A percentile compares a stretch with the other conserved stretches of the same genome.
Conservation (phyloP, 2,113 vertebrate species). For the Glareola pratincola region DNA sequence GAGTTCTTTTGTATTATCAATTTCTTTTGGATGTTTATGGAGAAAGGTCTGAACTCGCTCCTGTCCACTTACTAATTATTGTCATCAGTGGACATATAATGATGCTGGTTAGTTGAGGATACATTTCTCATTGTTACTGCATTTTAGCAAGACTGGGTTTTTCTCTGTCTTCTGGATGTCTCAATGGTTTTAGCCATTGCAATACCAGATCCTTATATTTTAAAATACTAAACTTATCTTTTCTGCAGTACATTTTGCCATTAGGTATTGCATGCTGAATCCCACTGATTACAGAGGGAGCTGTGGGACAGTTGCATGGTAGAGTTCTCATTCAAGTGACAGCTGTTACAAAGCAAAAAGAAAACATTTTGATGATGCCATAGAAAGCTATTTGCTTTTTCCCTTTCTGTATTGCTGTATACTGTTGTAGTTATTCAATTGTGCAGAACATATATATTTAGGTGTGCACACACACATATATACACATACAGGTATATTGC, state of each 20-base stretch:
- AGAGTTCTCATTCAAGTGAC: neutral
- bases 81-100: neutral
- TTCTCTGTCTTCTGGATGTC: neutral
- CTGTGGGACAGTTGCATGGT: neutral
- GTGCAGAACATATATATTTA: neutral
- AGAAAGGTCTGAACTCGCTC: neutral
- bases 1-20: neutral
- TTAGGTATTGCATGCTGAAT: neutral
- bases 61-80: neutral
- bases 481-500: rapidly evolving
- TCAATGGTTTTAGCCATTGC: neutral
- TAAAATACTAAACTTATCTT: neutral
- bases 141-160: neutral
- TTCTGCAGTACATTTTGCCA: neutral
- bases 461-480: rapidly evolving
- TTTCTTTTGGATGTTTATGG: neutral
- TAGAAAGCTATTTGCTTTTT: neutral
- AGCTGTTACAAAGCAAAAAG: neutral
- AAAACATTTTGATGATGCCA: neutral
- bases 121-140: neutral
- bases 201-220: neutral
- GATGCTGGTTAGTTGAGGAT: neutral
- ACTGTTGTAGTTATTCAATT: neutral
- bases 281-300: neutral
- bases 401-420: neutral